These are phyloP conservation scores for Microcebus lehilahytsara DNA, from an alignment of 2,113 vertebrate species.

Conservation along the genomic window DNA sequence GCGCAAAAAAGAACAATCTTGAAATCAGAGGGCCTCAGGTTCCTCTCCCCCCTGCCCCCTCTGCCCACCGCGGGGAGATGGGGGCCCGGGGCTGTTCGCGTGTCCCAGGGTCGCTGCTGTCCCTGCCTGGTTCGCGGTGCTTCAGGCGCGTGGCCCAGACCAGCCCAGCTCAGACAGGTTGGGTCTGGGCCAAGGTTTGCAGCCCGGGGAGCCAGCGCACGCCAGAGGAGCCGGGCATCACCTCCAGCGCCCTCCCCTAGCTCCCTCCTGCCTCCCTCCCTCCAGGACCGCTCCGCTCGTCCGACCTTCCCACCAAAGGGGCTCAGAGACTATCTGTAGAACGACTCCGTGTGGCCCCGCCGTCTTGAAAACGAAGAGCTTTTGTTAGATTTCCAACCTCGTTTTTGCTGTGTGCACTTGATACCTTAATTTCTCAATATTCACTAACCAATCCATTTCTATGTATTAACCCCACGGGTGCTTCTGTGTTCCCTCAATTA, in stretches of 20 bases:
- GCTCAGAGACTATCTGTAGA: neutral
- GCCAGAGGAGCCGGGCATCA: neutral
- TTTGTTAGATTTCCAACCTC: neutral
- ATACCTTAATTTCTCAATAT: neutral
- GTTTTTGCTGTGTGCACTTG: neutral
- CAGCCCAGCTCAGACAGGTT: neutral
- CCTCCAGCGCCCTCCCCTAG: neutral
- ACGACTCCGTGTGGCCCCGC: neutral
- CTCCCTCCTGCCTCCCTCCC: neutral
- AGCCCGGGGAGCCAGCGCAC: neutral
- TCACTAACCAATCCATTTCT: neutral
- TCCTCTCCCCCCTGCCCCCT: too few species aligned
- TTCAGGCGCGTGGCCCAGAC: neutral
- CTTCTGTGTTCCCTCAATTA: neutral
- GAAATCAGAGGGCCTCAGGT: too few species aligned
- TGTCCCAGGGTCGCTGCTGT: neutral
- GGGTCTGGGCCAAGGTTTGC: neutral
- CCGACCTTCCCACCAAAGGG: neutral
- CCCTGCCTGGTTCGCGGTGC: neutral
- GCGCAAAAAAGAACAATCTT: too few species aligned
- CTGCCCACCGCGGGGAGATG: neutral
- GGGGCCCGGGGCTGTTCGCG: fast-evolving
- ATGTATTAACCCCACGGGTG: neutral
- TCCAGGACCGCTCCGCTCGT: neutral
- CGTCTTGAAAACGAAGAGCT: neutral